Evolutionary conservation across 1,140 invertebrate species (phyloP).

Genomic region (Kradibia gibbosae): DNA sequence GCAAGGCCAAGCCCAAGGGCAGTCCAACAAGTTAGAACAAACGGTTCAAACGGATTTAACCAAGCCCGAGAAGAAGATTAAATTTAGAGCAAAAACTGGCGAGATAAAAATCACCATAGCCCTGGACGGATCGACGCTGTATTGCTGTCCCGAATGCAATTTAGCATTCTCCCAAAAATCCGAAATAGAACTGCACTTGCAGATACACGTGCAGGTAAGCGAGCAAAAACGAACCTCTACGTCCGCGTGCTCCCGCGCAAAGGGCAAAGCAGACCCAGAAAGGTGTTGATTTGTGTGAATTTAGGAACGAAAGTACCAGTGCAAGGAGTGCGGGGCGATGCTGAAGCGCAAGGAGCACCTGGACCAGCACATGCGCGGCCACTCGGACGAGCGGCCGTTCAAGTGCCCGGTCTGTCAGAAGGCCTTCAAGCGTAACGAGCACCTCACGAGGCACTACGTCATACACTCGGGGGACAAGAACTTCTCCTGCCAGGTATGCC

Average conservation of each 20-base stretch:
- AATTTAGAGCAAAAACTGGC: conserved; percentile 70
- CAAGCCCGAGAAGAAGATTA: conserved; percentile 69
- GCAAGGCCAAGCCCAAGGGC: conserved; percentile 44
- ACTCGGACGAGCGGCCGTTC: conserved; percentile 82
- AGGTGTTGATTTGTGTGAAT: too few relatives aligned
- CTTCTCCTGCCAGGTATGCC: conserved; percentile 82
- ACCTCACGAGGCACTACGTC: conserved; percentile 72
- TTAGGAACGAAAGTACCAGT: conserved; percentile 71
- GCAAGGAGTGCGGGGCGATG: conserved; percentile 71
- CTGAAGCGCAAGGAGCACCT: conserved; percentile 73
- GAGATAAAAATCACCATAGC: conserved; percentile 70
- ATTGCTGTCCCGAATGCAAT: conserved; percentile 72
- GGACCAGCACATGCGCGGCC: conserved; percentile 80
- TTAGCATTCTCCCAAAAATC: conserved; percentile 65
- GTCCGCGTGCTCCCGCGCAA: too few relatives aligned
- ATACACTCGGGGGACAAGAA: conserved; percentile 77
- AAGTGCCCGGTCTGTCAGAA: conserved; percentile 74
- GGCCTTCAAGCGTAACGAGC: conserved; percentile 75
- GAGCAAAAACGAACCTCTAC: too few relatives aligned
- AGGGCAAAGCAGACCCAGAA: too few relatives aligned
- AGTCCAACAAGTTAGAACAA: conserved; percentile 61
- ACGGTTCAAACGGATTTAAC: conserved; percentile 65
- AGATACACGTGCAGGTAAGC: conserved; percentile 69
- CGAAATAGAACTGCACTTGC: conserved; percentile 70
- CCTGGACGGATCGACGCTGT: conserved; percentile 68